Conservation (phyloP, 30 jellyfish, hydroid and myxozoan species). For the Hydractinia echinata region DNA sequence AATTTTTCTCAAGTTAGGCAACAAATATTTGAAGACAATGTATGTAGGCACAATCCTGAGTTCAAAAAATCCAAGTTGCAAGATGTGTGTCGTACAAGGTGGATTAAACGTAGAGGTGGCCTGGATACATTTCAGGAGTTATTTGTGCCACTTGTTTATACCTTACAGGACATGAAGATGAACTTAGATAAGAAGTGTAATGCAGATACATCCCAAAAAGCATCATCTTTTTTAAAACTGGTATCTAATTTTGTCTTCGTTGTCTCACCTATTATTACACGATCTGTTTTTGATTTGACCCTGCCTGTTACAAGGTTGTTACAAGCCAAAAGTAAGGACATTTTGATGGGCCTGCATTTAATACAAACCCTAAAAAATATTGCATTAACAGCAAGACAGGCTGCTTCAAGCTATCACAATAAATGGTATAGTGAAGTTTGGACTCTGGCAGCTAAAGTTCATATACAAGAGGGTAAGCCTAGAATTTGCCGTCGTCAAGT, state of each 20-base stretch:
- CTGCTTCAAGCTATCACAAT: no score
- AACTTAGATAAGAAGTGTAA: slow-evolving; percentile 22
- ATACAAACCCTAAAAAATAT: no score
- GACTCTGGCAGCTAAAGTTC: not conserved
- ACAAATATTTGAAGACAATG: not conserved
- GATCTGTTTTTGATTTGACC: slow-evolving; percentile 4
- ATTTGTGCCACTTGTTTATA: slow-evolving; percentile 26
- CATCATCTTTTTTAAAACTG: not conserved
- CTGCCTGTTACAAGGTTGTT: not conserved
- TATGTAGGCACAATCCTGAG: slow-evolving; percentile 2
- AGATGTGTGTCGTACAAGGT: slow-evolving; percentile 63
- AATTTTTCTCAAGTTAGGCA: slow-evolving; percentile 3
- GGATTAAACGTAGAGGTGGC: slow-evolving; percentile 55
- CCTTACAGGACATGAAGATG: slow-evolving; percentile 25
- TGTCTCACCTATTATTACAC: not conserved
- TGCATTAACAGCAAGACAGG: no score
- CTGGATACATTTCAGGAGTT: slow-evolving; percentile 36
- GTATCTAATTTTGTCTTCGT: not conserved
- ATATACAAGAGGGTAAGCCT: not conserved
- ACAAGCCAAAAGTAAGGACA: not conserved
- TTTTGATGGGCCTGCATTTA: not conserved
- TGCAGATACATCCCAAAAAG: slow-evolving; percentile 6
- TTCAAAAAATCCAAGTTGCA: slow-evolving; percentile 14
- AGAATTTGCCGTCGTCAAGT: not conserved
- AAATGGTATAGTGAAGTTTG: slow-evolving; percentile 5